Base-by-base conservation (phyloP, 2,888 invertebrate genomes). In the Sepioteuthis lessoniana region DNA sequence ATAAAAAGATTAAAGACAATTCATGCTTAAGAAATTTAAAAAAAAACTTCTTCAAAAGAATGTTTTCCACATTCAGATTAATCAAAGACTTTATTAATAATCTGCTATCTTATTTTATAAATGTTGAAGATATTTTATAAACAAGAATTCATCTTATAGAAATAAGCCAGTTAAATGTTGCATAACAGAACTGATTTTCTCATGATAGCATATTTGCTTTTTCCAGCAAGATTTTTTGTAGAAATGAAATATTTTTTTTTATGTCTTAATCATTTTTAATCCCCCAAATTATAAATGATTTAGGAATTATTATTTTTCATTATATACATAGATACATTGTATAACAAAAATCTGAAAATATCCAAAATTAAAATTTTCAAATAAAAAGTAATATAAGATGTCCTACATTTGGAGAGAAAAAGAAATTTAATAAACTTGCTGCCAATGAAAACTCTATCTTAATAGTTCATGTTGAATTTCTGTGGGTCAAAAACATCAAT, bases 1-100 rank as follows among this genome's bases (percentile, higher is more conserved):
- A 76, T 76, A n/a, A 76, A 76, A 76, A 76, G 76, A 76, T 76
- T 76, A 16, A 76, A 76, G n/a, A n/a, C 76, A 76, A 76, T 76
- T 35, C 76, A 76, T 76, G 76, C 76, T n/a, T 35, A 35, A 76
- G 16, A 76, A 76, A 76, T 35, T n/a, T 76, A n/a, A n/a, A 10
- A n/a, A n/a, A 55, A 76, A n/a, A n/a, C n/a, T 25, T 76, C 35
- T 76, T 76, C 76, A 76, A 35, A 76, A 76, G 76, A 35, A 76
- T 76, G n/a, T 76, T 76, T 76, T 76, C 76, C n/a, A 76, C 35
- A 76, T 76, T 76, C 76, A 76, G 76, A 35, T 76, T 76, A 76
- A 35, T 35, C n/a, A 76, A 76, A 76, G n/a, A n/a, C 16, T 55
- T 25, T 55, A 55, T 55, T 76, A n/a, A 76, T 76, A 76, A 35